Percentiles rank a stretch among this genome's conserved stretches.
These are phyloP conservation scores for Leptinotarsa undecemlineata DNA, from an alignment of 1,140 invertebrate genomes.

Conservation along the genomic window DNA sequence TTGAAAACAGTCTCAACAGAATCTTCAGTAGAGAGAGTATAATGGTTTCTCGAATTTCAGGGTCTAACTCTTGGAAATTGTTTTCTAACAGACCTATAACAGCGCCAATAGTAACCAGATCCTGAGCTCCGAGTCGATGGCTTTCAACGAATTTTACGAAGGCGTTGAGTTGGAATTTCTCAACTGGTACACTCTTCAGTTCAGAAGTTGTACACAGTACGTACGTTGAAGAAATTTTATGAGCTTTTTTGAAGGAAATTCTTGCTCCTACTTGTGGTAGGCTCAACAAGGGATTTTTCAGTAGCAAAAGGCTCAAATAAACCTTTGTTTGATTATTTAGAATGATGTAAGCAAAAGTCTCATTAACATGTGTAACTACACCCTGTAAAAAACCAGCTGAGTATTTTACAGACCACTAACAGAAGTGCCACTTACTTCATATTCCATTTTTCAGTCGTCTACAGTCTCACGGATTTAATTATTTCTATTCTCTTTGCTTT, in stretches of 20 bases:
- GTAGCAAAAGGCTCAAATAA: slow-evolving; percentile 10
- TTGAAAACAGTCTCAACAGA: background rate
- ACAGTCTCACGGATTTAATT: no score
- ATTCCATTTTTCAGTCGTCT: background rate
- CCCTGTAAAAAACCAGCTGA: slow-evolving; percentile 13
- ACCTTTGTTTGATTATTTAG: background rate
- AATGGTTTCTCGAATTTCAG: background rate
- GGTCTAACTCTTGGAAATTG: background rate
- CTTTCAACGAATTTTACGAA: slow-evolving; percentile 2
- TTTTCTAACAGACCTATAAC: slow-evolving; percentile 8
- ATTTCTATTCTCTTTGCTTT: no score
- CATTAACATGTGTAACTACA: slow-evolving; percentile 19
- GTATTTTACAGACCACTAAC: slow-evolving; percentile 17
- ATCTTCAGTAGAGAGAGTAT: slow-evolving; percentile 1
- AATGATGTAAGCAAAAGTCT: slow-evolving; percentile 12
- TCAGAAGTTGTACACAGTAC: background rate
- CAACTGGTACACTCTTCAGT: background rate
- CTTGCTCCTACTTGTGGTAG: slow-evolving; percentile 4
- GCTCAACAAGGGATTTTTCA: background rate
- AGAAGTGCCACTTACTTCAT: slow-evolving; percentile 29
- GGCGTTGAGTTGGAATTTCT: no score
- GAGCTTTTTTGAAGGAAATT: background rate
- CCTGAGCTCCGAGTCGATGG: background rate
- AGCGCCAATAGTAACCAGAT: slow-evolving; percentile 16
- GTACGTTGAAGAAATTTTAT: background rate